A percentile compares a stretch with the other conserved stretches of the same genome.
Conservation (phyloP, 2,888 invertebrate genomes). For the Theretra japonica region DNA sequence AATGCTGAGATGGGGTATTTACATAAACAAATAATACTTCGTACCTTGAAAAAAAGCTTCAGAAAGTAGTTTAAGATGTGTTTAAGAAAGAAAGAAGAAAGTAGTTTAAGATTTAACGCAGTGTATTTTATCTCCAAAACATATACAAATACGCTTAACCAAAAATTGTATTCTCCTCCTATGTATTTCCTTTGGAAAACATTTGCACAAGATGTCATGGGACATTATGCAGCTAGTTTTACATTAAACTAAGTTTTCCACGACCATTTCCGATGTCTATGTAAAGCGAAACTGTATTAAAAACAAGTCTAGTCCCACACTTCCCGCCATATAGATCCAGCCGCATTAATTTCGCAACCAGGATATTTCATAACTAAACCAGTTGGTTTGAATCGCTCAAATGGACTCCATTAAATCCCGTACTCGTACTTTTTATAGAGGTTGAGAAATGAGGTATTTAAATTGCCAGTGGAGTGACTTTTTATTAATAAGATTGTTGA, state of each 20-base stretch:
- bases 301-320: background rate
- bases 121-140: too few relatives aligned
- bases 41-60: too few relatives aligned
- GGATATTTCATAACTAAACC: background rate
- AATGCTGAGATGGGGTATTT: too few relatives aligned
- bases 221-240: background rate
- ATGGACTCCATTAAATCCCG: background rate
- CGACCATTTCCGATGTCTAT: background rate
- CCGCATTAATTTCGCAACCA: background rate
- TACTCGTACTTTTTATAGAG: background rate
- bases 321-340: background rate
- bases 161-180: too few relatives aligned
- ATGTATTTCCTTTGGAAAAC: too few relatives aligned
- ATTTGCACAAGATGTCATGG: too few relatives aligned
- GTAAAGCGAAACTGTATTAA: background rate
- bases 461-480: background rate
- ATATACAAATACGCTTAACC: too few relatives aligned
- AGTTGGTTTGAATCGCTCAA: background rate
- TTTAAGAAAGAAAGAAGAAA: too few relatives aligned
- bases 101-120: too few relatives aligned
- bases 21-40: too few relatives aligned
- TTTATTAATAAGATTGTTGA: background rate
- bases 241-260: background rate
- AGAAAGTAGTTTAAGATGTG: too few relatives aligned
- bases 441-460: background rate